Base-by-base conservation (phyloP, 2,888 invertebrate genomes). In the Empis livida region DNA sequence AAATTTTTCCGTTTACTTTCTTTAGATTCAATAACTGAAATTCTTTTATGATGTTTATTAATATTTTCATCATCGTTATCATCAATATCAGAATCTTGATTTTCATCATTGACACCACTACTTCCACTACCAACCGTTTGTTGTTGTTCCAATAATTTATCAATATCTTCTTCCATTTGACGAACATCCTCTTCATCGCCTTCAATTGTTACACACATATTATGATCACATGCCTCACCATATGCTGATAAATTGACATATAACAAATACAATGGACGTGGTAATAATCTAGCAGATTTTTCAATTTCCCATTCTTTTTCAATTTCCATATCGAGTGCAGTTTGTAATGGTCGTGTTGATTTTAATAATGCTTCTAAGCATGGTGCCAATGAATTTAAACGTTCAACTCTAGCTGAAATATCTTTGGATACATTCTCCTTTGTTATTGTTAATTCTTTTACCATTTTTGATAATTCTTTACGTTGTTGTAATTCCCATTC, bases 401-500 rank as follows among this genome's bases (percentile, higher is more conserved):
- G 77, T 37, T 83, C 80, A 45, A 82, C 78, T 50, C 86, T 84
- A 13, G 76, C 78, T 40, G 84, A 79, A 53, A 89, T 88, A 45
- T 82, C 84, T 38, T 80, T 75, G 2, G 80, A 79, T 2, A 91
- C 80, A 42, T 77, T 73, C 57, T 88, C 86, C 62, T 91, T 92
- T 30, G 79, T 80, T 20, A 80, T 76, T 38, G 86, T 78, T 9
- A 91, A 70, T 52, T 84, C 79, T 59, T 80, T 81, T 58, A 88
- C 85, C 27, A 85, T 76, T 35, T 79, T 76, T 1, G 91, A 79
- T 41, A 93, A 71, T 57, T 86, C 81, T 61, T 92, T 87, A 2
- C 96, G 76, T 63, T 94, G 89, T 15, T 82, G 80, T 44, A 94
- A 70, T 66, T 96, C 96, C 84, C 91, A 93, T 62, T 94, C 91